Evolutionary conservation across 1,140 invertebrate species (phyloP).

Genomic region (Drosophila sp.): DNA sequence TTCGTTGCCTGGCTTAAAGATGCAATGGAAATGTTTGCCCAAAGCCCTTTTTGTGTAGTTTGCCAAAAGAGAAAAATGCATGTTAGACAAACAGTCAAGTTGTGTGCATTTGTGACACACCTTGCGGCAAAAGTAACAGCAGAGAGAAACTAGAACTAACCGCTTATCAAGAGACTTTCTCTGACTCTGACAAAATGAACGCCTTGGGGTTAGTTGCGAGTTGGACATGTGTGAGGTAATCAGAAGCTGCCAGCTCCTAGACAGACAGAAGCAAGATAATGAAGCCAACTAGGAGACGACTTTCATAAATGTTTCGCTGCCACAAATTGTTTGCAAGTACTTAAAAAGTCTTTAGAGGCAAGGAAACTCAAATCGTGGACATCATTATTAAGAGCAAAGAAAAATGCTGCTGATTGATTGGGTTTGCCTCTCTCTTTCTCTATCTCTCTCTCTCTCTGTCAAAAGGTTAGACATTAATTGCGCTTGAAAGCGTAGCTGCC

Average conservation of each 20-base stretch:
- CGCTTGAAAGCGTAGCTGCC: slow-evolving; percentile 47
- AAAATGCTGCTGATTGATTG: slow-evolving; percentile 64
- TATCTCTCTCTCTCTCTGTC: slow-evolving; percentile 29
- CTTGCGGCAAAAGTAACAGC: slow-evolving; percentile 40
- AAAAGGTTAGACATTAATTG: slow-evolving; percentile 57
- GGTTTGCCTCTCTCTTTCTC: slow-evolving; percentile 15
- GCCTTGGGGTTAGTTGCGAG: slow-evolving; percentile 8
- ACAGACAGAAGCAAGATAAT: slow-evolving; percentile 46
- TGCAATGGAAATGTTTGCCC: not conserved
- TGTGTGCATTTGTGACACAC: slow-evolving; percentile 54
- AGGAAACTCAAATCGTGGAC: slow-evolving; percentile 24
- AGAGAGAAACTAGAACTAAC: slow-evolving; percentile 28
- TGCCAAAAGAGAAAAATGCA: slow-evolving; percentile 22
- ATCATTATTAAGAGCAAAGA: slow-evolving; percentile 44
- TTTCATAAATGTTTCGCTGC: slow-evolving; percentile 38
- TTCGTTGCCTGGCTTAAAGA: slow-evolving; percentile 5
- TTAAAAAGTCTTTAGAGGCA: slow-evolving; percentile 72
- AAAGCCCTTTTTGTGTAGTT: not conserved
- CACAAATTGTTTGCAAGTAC: slow-evolving; percentile 76
- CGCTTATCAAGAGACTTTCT: slow-evolving; percentile 13
- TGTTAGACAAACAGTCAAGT: slow-evolving; percentile 39
- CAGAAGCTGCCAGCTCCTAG: slow-evolving; percentile 13
- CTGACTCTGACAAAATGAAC: slow-evolving; percentile 13
- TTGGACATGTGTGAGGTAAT: slow-evolving; percentile 16
- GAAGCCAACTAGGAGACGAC: slow-evolving; percentile 34